Base-by-base conservation (phyloP, 2,113 vertebrate genomes). In the Nicator chloris region DNA sequence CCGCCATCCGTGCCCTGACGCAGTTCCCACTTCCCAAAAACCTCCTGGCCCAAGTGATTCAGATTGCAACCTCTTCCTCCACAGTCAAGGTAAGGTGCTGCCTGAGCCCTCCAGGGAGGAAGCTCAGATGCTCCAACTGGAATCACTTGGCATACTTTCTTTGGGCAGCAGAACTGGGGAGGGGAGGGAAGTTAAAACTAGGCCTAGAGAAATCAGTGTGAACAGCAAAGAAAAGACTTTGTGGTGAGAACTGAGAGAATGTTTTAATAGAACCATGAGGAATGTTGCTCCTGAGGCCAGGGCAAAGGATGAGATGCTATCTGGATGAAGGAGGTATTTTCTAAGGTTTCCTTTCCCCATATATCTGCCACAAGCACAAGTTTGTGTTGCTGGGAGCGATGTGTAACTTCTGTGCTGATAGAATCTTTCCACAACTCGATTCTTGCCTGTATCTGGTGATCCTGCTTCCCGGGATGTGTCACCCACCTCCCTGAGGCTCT, bases 21-120 rank as follows among this genome's bases (percentile, higher is more conserved):
- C 97, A 98, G 85, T 99, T 99, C 95, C 98, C 98, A 1, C 98
- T 99, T 45, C 98, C 99, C 39, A 99, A 99, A 96, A 98, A 98
- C 27, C 98, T 99, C 13, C 96, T 99, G 61, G 94, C 95, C 30
- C 98, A 97, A 60, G 98, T 99, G 86, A 96, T 99, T 88, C 99
- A 99, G 97, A 98, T 98, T 35, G 99, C 99, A 37, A 99, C 98
- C 0, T 98, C 99, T 1, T 98, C 98, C 23, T 97, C 97, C 82
- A 98, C 97, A 20, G 81, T 97, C 66, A 98, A 97, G 97, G 99
- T 99, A 91, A 91, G 98, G 94, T 7, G 49, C 82, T 75, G 4
- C 27, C 24, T 13, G 42, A 47, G 3, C 37, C 4, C 42, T 86
- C 44, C 27, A 22, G 53, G 60, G 35, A 14, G 0, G 1, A 24